Base-by-base conservation (phyloP, 2,888 invertebrate species). In the Lasioglossum pauxillum region DNA sequence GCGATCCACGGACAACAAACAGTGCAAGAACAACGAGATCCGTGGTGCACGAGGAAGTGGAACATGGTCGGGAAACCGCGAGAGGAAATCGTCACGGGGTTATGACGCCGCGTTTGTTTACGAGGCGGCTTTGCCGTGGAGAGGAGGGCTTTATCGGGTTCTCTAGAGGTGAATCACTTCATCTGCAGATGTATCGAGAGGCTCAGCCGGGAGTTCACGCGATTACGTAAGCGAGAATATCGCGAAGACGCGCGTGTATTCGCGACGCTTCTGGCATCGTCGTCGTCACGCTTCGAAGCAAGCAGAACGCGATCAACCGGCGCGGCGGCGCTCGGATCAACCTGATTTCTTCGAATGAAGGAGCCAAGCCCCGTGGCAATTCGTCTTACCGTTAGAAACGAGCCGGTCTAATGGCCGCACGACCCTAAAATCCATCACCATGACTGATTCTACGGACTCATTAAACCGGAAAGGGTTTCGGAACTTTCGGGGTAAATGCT, bases 151-250 rank as follows among this genome's bases (percentile, higher is more conserved):
- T 82, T 84, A 82, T 84, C 81, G 41, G 31, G 10, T 14, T 10
- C 38, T 10, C 27, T 10, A 23, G 72, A 76, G 67, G 76, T 82
- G 76, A 84, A 77, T 84, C 84, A 82, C 82, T 82, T 53, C 41
- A 49, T 35, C 71, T 41, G 31, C 69, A 27, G 44, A 27, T 53
- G 19, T 73, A 73, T 73, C 78, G 71, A n/a, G 10, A 82, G 82
- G 16, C 75, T 60, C n/a, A 57, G n/a, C 35, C 16, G 27, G 46
- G 31, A 69, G 81, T 76, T 64, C 82, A 73, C 73, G 67, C 72
- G 83, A 73, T 83, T 83, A 83, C 53, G 53, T 76, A 76, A 83
- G 23, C 64, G 46, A 23, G 16, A 8, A 16, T 27, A 27, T 23
- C 31, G 53, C 14, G 35, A 44, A 71, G 49, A 73, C 64, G 81